Evolutionary conservation across 23 tunicate species (phyloP), one percentile per base, ranked within the genome.

Genomic region (Corella eumyota): DNA sequence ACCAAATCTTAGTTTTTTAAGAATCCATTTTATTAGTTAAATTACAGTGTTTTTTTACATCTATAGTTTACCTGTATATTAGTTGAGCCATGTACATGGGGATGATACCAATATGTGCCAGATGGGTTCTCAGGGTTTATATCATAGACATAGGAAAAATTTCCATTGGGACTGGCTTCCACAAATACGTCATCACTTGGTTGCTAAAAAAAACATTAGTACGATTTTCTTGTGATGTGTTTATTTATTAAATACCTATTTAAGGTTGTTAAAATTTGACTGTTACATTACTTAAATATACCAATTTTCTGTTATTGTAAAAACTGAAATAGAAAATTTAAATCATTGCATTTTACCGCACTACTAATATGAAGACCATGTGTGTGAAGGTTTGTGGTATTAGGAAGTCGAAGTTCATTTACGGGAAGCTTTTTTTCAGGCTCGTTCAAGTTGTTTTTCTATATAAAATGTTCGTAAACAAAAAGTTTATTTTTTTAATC

Each of bases 21-120:
- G n/a, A n/a, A n/a, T n/a, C n/a, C n/a, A n/a, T n/a, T n/a, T n/a
- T n/a, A n/a, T n/a, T n/a, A n/a, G n/a, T n/a, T n/a, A n/a, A n/a
- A n/a, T n/a, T n/a, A n/a, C n/a, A n/a, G n/a, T n/a, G n/a, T n/a
- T n/a, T n/a, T n/a, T n/a, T n/a, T n/a, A n/a, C n/a, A n/a, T n/a
- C n/a, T n/a, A n/a, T n/a, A n/a, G 20, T 40, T 65, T 61, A 83
- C 93, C 52, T 83, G 93, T 29, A 74, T 68, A 23, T 57, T 36
- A 11, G 75, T 74, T 34, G 82, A 52, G 13, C 93, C 93, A 36
- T 83, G 93, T 30, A 67, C 13, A 44, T 83, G 93, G 36, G 81
- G 75, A 45, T 83, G 93, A 32, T 83, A 83, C 93, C 93, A 83
- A 45, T 83, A 83, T 6, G 93, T 83, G 0, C 93, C 93, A 3